Evolutionary conservation across 2,797 vertebrate species (phyloP).

Genomic region (Lycodopsis pacificus): DNA sequence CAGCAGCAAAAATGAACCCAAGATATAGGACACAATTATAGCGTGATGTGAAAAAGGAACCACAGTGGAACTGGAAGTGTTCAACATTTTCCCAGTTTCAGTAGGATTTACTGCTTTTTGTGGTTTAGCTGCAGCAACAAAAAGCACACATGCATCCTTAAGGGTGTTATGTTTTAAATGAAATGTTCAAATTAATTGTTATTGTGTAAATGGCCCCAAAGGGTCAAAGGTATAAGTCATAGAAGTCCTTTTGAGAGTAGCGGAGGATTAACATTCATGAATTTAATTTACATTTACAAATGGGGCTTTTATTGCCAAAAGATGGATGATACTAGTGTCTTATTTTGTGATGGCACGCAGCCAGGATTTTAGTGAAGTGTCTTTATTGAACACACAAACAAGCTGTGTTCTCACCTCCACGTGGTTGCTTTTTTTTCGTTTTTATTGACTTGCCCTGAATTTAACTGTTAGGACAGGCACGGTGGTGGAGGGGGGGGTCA

Average conservation of each 20-base stretch:
- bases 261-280: constrained; percentile 43
- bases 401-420: constrained; percentile 17
- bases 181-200: constrained; percentile 32
- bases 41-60: background rate
- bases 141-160: background rate
- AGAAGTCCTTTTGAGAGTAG: constrained; percentile 21
- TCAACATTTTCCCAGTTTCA: background rate
- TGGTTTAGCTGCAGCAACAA: background rate
- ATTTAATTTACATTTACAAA: constrained; percentile 49
- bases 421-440: background rate
- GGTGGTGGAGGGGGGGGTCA: constrained; percentile 1
- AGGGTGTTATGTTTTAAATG: background rate
- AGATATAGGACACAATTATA: background rate
- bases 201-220: constrained; percentile 26
- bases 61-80: background rate
- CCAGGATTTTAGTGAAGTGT: constrained; percentile 17
- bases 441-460: constrained; percentile 47
- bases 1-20: background rate
- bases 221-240: constrained; percentile 43
- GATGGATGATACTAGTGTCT: constrained; percentile 22
- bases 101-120: background rate
- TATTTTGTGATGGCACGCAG: constrained; percentile 24
- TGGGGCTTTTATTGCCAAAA: constrained; percentile 47
- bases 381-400: constrained; percentile 24
- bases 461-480: constrained; percentile 8